A percentile compares a stretch with the other conserved stretches of the same genome.
phyloP scores from a whole-genome alignment of 92 coral and sea anemone species.

The Phymanthus crucifer region DNA sequence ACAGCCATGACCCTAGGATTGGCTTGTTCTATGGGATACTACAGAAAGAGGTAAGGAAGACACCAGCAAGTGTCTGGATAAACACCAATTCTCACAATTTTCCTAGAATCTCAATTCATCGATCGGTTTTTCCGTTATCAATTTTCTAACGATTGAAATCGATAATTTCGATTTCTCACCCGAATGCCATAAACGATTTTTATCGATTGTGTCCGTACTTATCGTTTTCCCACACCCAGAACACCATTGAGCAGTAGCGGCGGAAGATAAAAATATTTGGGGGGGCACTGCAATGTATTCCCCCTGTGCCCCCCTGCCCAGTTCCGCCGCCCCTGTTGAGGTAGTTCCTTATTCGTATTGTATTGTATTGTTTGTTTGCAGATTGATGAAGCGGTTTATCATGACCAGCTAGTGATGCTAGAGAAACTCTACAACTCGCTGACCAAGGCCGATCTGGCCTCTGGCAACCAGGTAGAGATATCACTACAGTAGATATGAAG shows the following conservation, averaged over 20 bases:
- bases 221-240: too few relatives aligned
- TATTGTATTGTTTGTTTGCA: conserved; percentile 20
- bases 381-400: conserved; percentile 92
- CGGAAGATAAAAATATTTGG: too few relatives aligned
- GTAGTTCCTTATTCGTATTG: not conserved
- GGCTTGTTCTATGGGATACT: conserved; percentile 83
- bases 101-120: too few relatives aligned
- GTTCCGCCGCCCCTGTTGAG: not conserved
- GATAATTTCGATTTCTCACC: too few relatives aligned
- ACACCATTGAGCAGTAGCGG: too few relatives aligned
- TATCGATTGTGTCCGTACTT: too few relatives aligned
- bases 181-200: too few relatives aligned
- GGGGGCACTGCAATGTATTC: too few relatives aligned
- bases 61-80: too few relatives aligned
- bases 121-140: too few relatives aligned
- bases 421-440: conserved; percentile 85
- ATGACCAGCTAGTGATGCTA: conserved; percentile 81
- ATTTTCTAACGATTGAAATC: too few relatives aligned
- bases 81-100: too few relatives aligned
- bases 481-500: not conserved
- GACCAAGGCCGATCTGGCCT: conserved; percentile 79
- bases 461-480: conserved; percentile 79
- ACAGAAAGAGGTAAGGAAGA: conserved; percentile 87
- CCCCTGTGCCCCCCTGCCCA: not conserved
- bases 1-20: conserved; percentile 89